Evolutionary conservation across 2,888 invertebrate genomes (phyloP), one percentile per base, ranked within the genome.

Genomic region (Noctua janthe): DNA sequence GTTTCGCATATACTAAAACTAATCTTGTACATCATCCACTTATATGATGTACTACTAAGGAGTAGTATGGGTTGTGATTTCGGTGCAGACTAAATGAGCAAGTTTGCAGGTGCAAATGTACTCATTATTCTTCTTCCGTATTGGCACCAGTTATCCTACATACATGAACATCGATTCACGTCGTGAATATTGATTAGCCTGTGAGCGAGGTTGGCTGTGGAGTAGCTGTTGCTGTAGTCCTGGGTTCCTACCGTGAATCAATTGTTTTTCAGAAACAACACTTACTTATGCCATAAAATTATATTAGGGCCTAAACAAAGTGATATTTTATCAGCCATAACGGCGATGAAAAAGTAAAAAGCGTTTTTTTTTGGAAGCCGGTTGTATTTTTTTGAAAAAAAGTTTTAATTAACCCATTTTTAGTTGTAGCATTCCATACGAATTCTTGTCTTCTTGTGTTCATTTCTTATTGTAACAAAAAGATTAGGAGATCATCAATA

Each of bases 71-170:
- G 23, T 15, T 23, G n/a, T 64, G 80, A 80, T 43, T 20, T 23
- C 39, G 20, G 13, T 17, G n/a, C 11, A 56, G 56, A 11, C 23
- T 13, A 13, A 59, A n/a, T n/a, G 0, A 1, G 13, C n/a, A 59
- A 59, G 54, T 2, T 23, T 3, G 56, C 23, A 23, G 56, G 29
- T 29, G 62, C 15, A 62, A 62, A 71, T 11, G 11, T 10, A 5
- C 7, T 51, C 43, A 29, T 43, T 49, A 15, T 29, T n/a, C 11
- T 43, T 81, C 47, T 66, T 72, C 80, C 81, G 47, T 72, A 72
- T 81, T 81, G 81, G 80, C 80, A 78, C 29, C 62, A 62, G n/a
- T 62, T 62, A 15, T 29, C 29, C 13, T 62, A 15, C 15, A 29
- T 59, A 59, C 13, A 1, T 23, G 20, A 7, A 56, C 8, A 56